A percentile compares a stretch with the other conserved stretches of the same genome.
Conservation (phyloP, 2,888 invertebrate species). For the Drosophila pullipes region DNA sequence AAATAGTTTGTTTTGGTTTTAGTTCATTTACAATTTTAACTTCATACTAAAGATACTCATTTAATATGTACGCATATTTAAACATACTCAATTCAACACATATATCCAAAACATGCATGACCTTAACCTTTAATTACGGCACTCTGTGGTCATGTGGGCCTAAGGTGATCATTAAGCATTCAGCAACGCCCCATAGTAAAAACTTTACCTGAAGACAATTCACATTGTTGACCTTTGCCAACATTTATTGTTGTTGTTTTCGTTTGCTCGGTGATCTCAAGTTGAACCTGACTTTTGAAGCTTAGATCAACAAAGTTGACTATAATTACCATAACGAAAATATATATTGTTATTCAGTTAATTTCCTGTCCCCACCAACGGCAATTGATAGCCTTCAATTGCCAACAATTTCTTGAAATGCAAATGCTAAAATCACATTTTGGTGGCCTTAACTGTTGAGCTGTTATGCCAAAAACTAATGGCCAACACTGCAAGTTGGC, state of each 20-base stretch:
- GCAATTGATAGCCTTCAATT: slow-evolving; percentile 66
- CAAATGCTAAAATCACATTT: slow-evolving; percentile 34
- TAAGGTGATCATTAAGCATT: slow-evolving; percentile 32
- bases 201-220: slow-evolving; percentile 23
- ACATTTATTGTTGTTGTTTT: slow-evolving; percentile 25
- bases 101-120: slow-evolving; percentile 9
- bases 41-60: background rate
- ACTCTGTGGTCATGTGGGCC: slow-evolving; percentile 25
- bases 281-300: slow-evolving; percentile 50
- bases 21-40: background rate
- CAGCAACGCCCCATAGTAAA: slow-evolving; percentile 42
- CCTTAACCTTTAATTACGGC: slow-evolving; percentile 34
- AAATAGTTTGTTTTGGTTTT: background rate
- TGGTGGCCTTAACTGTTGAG: background rate
- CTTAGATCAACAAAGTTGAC: slow-evolving; percentile 54
- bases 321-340: slow-evolving; percentile 73
- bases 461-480: slow-evolving; percentile 26
- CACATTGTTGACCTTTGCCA: slow-evolving; percentile 51
- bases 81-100: background rate
- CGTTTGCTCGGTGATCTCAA: slow-evolving; percentile 17
- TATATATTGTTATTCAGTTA: slow-evolving; percentile 33
- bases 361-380: slow-evolving; percentile 47
- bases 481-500: slow-evolving; percentile 45
- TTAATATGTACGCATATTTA: background rate
- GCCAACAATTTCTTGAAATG: slow-evolving; percentile 44